phyloP scores from a whole-genome alignment of 2,797 vertebrate species.

The Lerista edwardsae region DNA sequence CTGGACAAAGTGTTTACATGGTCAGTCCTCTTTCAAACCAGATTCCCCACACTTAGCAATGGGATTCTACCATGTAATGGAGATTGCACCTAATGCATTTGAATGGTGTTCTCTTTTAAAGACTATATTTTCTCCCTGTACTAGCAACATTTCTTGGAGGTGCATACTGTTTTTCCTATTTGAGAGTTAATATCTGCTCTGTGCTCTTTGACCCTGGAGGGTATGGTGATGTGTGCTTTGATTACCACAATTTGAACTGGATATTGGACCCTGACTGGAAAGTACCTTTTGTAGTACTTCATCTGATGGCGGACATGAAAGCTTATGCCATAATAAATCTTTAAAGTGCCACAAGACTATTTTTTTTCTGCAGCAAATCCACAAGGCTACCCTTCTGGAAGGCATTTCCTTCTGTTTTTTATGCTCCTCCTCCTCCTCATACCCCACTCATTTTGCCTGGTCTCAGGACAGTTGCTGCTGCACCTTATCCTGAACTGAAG shows the following conservation, averaged over 20 bases:
- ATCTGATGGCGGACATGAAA: no score
- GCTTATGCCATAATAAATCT: no score
- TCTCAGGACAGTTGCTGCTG: no score
- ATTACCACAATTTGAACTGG: constrained; percentile 21
- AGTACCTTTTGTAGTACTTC: not conserved
- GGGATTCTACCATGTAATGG: not conserved
- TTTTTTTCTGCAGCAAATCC: no score
- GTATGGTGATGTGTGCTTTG: not conserved
- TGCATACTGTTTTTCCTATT: not conserved
- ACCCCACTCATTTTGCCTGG: no score
- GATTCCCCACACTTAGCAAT: not conserved
- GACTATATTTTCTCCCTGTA: not conserved
- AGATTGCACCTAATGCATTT: not conserved
- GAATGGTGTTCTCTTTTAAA: not conserved
- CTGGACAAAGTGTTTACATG: not conserved
- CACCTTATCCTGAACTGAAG: no score
- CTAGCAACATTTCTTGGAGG: not conserved
- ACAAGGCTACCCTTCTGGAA: constrained; percentile 1
- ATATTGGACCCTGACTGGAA: constrained; percentile 18
- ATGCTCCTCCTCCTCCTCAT: no score
- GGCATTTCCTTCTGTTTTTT: not conserved
- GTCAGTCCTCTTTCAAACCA: not conserved
- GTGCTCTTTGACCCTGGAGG: constrained; percentile 29
- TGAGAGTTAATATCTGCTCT: constrained; percentile 18
- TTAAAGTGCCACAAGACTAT: no score